phyloP scores from a whole-genome alignment of 2,113 vertebrate genomes.

The Zootoca vivipara region DNA sequence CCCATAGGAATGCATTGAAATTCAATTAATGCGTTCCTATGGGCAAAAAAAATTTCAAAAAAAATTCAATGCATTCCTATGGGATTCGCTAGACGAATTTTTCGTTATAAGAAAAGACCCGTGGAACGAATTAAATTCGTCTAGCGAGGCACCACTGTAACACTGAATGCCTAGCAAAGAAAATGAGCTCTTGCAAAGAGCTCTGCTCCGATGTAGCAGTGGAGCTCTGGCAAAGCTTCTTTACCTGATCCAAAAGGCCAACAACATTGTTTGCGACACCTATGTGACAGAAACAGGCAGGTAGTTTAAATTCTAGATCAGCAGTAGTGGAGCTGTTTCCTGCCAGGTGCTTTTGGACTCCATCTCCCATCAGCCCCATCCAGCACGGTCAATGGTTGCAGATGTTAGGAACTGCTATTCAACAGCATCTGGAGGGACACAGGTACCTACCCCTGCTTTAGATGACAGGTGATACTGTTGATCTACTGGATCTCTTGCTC shows the following conservation, averaged over 20 bases:
- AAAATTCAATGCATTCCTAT: no score
- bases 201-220: not conserved
- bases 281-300: not conserved
- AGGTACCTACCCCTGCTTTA: conserved; percentile 27
- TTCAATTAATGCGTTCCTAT: no score
- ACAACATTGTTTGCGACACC: not conserved
- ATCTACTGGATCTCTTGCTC: no score
- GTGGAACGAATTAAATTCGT: no score
- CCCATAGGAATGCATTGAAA: no score
- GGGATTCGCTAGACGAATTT: no score
- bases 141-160: no score
- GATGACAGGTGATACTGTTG: not conserved
- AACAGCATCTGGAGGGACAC: not conserved
- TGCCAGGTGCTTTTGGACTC: not conserved
- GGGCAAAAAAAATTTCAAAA: no score
- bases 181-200: not conserved
- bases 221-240: not conserved
- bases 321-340: not conserved
- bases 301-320: not conserved
- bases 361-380: not conserved
- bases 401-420: not conserved
- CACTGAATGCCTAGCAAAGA: not conserved
- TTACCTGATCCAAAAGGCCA: not conserved
- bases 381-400: not conserved
- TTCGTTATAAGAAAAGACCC: no score